Evolutionary conservation across 2,797 vertebrate species (phyloP).

Genomic region (Crypturellus tataupa): DNA sequence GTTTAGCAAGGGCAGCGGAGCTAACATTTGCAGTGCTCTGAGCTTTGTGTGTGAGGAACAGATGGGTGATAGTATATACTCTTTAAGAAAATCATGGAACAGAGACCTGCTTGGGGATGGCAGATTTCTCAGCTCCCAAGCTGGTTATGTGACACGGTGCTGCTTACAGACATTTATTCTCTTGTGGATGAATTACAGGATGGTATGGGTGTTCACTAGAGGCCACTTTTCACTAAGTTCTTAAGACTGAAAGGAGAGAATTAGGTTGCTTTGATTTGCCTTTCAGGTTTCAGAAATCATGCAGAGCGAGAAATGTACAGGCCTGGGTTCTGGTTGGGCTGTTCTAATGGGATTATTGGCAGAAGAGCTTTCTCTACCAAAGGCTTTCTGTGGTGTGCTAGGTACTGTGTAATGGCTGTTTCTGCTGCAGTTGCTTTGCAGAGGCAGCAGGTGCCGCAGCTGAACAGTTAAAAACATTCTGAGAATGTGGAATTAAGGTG

Average conservation of each 20-base stretch:
- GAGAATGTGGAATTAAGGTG: background rate
- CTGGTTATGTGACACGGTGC: background rate
- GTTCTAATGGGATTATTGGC: background rate
- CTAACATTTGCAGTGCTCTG: background rate
- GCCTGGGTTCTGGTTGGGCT: background rate
- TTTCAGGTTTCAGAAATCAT: background rate
- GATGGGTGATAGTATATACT: background rate
- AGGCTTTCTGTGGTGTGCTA: background rate
- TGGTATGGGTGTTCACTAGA: background rate
- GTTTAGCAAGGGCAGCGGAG: background rate
- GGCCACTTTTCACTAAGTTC: background rate
- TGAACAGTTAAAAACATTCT: background rate
- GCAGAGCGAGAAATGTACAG: background rate
- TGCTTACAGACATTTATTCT: background rate
- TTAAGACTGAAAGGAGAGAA: background rate
- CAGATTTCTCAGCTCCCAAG: background rate
- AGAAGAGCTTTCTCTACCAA: background rate
- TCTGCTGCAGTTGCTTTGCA: slow-evolving; percentile 27
- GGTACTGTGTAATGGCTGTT: rapidly evolving
- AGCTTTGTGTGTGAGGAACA: background rate
- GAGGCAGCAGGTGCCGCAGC: slow-evolving; percentile 66
- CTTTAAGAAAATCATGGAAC: background rate
- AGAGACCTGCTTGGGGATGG: background rate
- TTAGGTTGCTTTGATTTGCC: background rate
- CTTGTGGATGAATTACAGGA: background rate